Evolutionary conservation across 2,888 invertebrate species (phyloP).

Genomic region (Neria commutata): DNA sequence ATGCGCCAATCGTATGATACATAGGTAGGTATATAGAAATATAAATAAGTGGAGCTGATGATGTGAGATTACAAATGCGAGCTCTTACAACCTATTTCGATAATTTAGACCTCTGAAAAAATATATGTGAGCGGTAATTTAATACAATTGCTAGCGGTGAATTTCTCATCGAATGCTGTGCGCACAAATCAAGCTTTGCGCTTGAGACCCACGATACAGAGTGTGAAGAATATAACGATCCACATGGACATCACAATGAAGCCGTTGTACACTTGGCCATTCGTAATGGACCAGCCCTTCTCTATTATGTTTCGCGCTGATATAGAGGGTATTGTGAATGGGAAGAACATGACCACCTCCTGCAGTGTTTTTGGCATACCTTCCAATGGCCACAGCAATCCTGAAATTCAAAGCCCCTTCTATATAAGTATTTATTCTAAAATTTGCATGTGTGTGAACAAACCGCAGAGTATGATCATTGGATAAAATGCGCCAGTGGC

Average conservation of each 20-base stretch:
- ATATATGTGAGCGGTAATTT: conserved; percentile 32
- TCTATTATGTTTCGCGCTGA: conserved; percentile 78
- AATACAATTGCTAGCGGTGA: conserved; percentile 15
- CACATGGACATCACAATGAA: conserved; percentile 72
- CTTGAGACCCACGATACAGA: conserved; percentile 66
- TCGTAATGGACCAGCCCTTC: conserved; percentile 73
- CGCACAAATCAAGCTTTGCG: conserved; percentile 58
- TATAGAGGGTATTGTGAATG: conserved; percentile 80
- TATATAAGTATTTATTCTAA: background rate
- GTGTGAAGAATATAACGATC: conserved; percentile 66
- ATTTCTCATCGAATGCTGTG: too few relatives aligned
- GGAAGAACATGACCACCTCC: conserved; percentile 71
- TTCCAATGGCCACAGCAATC: conserved; percentile 73
- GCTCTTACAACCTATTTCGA: too few relatives aligned
- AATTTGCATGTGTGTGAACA: too few relatives aligned
- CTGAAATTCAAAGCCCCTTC: conserved; percentile 37
- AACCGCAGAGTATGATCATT: conserved; percentile 84
- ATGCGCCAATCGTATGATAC: too few relatives aligned
- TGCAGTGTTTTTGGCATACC: conserved; percentile 70
- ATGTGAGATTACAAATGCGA: too few relatives aligned
- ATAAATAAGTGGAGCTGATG: too few relatives aligned
- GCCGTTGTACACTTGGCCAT: conserved; percentile 76
- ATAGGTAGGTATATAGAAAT: too few relatives aligned
- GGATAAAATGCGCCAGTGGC: conserved; percentile 91
- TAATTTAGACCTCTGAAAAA: conserved; percentile 23